Conservation (phyloP, 2,113 vertebrate species). For the Laterallus jamaicensis region DNA sequence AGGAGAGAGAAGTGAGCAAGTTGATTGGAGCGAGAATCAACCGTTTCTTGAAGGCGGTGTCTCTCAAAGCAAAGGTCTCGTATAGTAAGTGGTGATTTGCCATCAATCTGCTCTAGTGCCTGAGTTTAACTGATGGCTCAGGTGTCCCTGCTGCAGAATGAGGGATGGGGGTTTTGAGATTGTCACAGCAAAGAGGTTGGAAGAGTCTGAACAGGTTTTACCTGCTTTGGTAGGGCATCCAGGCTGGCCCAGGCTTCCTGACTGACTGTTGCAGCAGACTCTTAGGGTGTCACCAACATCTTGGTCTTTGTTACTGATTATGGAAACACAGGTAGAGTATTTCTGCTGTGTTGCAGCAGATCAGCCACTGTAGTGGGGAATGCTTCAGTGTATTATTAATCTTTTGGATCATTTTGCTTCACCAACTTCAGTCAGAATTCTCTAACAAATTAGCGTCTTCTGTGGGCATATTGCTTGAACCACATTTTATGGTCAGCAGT, state of each 20-base stretch:
- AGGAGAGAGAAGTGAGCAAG: neutral
- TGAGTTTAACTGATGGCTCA: neutral
- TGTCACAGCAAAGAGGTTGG: neutral
- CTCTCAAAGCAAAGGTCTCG: neutral
- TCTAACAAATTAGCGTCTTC: neutral
- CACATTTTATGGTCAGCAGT: neutral
- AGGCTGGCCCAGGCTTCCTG: neutral
- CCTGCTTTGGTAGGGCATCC: neutral
- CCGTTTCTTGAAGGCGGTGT: neutral
- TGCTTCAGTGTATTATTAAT: neutral
- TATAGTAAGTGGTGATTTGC: neutral
- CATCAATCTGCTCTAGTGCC: neutral
- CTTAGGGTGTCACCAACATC: neutral
- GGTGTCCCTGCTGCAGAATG: neutral
- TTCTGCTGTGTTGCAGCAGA: neutral
- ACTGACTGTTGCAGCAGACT: neutral
- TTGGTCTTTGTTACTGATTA: neutral
- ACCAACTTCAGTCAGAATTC: neutral
- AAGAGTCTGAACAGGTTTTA: neutral
- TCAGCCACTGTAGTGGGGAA: neutral
- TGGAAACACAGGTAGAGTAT: neutral
- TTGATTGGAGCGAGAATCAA: neutral
- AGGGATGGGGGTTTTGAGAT: neutral
- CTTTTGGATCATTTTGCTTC: neutral
- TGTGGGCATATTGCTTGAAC: neutral